Conservation (phyloP, 2,113 vertebrate species). For the Anolis carolinensis region DNA sequence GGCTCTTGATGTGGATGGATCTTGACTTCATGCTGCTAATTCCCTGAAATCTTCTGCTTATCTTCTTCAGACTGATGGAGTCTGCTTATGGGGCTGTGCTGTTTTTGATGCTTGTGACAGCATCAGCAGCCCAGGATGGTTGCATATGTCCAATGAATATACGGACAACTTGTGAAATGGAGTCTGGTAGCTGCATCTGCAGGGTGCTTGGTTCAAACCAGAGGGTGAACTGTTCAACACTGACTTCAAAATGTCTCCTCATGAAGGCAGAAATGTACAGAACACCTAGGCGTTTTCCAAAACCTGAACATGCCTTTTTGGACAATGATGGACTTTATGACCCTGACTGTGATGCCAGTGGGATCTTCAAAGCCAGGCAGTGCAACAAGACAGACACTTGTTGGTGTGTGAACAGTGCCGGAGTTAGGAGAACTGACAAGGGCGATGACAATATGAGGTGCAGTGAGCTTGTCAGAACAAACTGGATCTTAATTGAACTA, state of each 20-base stretch:
- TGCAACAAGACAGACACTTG: slow-evolving; percentile 82
- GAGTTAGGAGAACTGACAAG: slow-evolving; percentile 83
- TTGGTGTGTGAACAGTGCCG: slow-evolving; percentile 90
- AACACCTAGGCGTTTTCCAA: slow-evolving; percentile 40
- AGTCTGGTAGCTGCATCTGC: slow-evolving; percentile 56
- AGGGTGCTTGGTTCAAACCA: slow-evolving; percentile 18
- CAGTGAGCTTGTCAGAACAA: slow-evolving; percentile 79
- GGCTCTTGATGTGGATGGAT: neutral
- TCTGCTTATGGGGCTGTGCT: neutral
- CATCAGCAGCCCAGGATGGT: slow-evolving; percentile 17
- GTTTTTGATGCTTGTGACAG: slow-evolving; percentile 34
- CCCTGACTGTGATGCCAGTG: slow-evolving; percentile 76
- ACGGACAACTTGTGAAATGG: slow-evolving; percentile 41
- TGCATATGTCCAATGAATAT: slow-evolving; percentile 66
- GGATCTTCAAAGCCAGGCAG: slow-evolving; percentile 84
- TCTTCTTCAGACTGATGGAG: slow-evolving; percentile 31
- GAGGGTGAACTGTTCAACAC: slow-evolving; percentile 50
- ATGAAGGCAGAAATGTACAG: slow-evolving; percentile 81
- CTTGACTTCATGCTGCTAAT: slow-evolving; percentile 11
- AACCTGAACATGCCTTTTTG: slow-evolving; percentile 71
- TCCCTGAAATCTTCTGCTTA: neutral
- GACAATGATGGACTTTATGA: slow-evolving; percentile 87
- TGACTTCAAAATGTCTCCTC: slow-evolving; percentile 85
- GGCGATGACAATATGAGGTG: slow-evolving; percentile 77
- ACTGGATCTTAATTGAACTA: slow-evolving; percentile 66